Evolutionary conservation across 2,888 invertebrate genomes (phyloP), one percentile per base, ranked within the genome.

Genomic region (Lypha dubia): DNA sequence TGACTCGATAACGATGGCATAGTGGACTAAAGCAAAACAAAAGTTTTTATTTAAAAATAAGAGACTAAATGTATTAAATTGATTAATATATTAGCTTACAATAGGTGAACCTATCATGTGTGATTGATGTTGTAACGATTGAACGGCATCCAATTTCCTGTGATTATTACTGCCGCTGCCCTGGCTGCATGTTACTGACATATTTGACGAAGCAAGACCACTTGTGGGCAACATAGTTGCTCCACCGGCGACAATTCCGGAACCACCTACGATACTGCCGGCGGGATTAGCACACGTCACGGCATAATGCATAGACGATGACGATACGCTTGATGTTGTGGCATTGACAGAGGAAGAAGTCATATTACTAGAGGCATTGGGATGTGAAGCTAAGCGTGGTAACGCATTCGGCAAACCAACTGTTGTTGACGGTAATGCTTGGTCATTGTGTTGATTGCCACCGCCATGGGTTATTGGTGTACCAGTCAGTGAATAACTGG

Each of bases 401-500:
- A 94, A 90, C 68, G 94, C 93, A 74, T 93, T 93, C 35, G 94
- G 94, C 77, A 94, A 91, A 51, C 88, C 87, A 62, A 89, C 88
- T 65, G 89, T 87, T 60, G 88, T 88, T 85, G 89, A 87, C 77
- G 88, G 86, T 79, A 88, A 81, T 74, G 88, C 84, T 86, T 88
- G 83, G 83, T 88, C 88, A 86, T 87, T 88, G 82, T 88, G 88
- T 88, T 84, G 88, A 56, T 77, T 80, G 79, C 83, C 83, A 86
- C 87, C 87, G 85, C 83, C 86, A 76, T 90, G 91, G 82, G 91
- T 89, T 46, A 89, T 91, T 68, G 92, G 92, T 81, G 92, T 92
- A 77, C 92, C 92, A 85, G 92, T 92, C 75, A 92, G 86, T 70
- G 92, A 91, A 88, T 95, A 96, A 83, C 95, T 95, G 86, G 95